A percentile compares a stretch with the other conserved stretches of the same genome.
Evolutionary conservation across 2,888 invertebrate genomes (phyloP).

Genomic region (Hedya salicella): DNA sequence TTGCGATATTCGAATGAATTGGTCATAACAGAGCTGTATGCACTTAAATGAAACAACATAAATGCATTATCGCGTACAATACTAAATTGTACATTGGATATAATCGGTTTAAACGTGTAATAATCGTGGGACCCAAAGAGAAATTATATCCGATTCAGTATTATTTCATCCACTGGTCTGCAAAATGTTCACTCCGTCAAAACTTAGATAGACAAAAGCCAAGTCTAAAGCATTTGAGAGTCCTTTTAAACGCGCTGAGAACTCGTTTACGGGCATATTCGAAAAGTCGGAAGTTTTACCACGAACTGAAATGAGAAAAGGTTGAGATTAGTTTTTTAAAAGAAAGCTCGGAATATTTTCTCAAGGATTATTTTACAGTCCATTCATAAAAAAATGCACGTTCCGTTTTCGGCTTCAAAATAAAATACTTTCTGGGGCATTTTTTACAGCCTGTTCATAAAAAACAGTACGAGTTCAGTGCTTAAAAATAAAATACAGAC

Average conservation of each 20-base stretch:
- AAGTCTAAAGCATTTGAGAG: slow-evolving; percentile 52
- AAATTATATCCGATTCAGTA: not conserved
- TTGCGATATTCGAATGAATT: not conserved
- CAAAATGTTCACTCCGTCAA: slow-evolving; percentile 19
- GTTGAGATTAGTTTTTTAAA: slow-evolving; percentile 13
- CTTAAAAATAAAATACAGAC: not conserved
- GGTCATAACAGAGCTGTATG: not conserved
- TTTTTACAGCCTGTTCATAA: too few relatives aligned
- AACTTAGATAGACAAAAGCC: slow-evolving; percentile 49
- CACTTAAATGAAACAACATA: too few relatives aligned
- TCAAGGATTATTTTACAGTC: not conserved
- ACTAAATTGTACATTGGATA: too few relatives aligned
- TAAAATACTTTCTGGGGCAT: not conserved
- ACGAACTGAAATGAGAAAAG: slow-evolving; percentile 17
- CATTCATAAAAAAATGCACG: slow-evolving; percentile 3
- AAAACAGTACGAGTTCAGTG: too few relatives aligned
- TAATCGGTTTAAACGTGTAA: too few relatives aligned
- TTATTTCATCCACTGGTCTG: not conserved
- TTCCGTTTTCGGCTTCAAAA: not conserved
- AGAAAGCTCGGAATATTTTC: slow-evolving; percentile 11
- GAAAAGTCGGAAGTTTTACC: slow-evolving; percentile 19
- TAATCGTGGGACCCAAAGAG: too few relatives aligned
- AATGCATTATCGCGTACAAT: too few relatives aligned
- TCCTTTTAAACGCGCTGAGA: slow-evolving; percentile 25
- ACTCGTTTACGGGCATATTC: slow-evolving; percentile 26